Evolutionary conservation across 2,888 invertebrate genomes (phyloP), one percentile per base, ranked within the genome.

Genomic region (Abrostola tripartita): DNA sequence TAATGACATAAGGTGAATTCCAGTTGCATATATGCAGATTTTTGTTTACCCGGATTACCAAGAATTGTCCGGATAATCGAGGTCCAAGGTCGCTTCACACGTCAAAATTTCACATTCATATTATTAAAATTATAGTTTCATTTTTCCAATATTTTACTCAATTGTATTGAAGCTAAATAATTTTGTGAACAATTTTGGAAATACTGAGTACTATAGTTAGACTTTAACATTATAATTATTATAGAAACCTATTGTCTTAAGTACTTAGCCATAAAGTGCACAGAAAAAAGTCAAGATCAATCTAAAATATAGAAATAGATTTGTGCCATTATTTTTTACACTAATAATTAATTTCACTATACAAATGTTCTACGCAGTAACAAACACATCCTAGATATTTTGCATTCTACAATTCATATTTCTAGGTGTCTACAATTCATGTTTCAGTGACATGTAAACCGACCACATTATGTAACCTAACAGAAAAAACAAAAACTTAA

Each of bases 401-500:
- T 24, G 24, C 24, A 1, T 1, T 24, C 24, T 24, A 24, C 24
- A 24, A 24, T 24, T 24, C 24, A 24, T 24, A 4, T 14, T 47
- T 36, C 14, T 62, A 61, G 10, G 50, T 61, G 50, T n/a, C 9
- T 57, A 59, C 8, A 52, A 44, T 12, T 24, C 8, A 47, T 74
- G 50, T 40, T 37, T 24, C 37, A 9, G 14, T 35, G 52, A 52
- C 71, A 66, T 70, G 70, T 66, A 68, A 69, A 66, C 53, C 75
- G 66, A 68, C 62, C 68, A 56, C 58, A 55, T 57, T 47, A 53
- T n/a, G n/a, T 60, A 64, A 62, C 49, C 54, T 70, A 75, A 67
- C 49, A 61, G 66, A 68, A 62, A 71, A 62, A 67, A 61, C 58
- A 54, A 61, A 79, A 77, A 73, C 73, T 71, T 76, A 76, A 80